A percentile compares a stretch with the other conserved stretches of the same genome.
These are phyloP conservation scores for Morone saxatilis DNA, from an alignment of 2,113 vertebrate species.

Conservation along the genomic window DNA sequence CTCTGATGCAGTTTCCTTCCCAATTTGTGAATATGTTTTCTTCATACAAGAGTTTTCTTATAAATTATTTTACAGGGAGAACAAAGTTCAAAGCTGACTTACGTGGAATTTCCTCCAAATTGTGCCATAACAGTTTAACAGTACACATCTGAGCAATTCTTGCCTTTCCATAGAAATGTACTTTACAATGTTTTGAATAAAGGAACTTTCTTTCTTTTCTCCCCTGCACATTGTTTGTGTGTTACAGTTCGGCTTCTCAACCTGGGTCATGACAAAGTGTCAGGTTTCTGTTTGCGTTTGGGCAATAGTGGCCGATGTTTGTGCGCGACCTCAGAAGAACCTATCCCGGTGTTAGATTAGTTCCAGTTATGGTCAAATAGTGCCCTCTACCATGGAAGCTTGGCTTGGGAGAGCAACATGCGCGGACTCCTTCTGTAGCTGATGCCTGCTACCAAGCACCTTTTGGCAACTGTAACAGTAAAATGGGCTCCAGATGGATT, in stretches of 20 bases:
- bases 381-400: constrained; percentile 49
- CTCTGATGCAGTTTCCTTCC: neutral
- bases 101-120: constrained; percentile 16
- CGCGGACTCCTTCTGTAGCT: neutral
- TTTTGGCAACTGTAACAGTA: constrained; percentile 48
- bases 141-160: neutral
- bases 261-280: neutral
- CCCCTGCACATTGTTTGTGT: neutral
- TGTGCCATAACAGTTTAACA: constrained; percentile 19
- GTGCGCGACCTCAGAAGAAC: constrained; percentile 42
- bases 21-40: neutral
- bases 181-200: neutral
- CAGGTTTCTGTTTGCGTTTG: neutral
- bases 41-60: neutral
- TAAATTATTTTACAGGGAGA: constrained; percentile 37
- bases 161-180: constrained; percentile 3
- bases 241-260: neutral
- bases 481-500: constrained; percentile 71
- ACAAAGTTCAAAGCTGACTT: constrained; percentile 10
- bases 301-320: neutral
- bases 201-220: neutral
- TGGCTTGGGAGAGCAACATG: neutral
- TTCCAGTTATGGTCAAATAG: constrained; percentile 33
- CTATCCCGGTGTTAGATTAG: neutral
- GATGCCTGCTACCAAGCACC: constrained; percentile 45